Evolutionary conservation across 2,888 invertebrate species (phyloP).

Genomic region (Eucera pruinosa): DNA sequence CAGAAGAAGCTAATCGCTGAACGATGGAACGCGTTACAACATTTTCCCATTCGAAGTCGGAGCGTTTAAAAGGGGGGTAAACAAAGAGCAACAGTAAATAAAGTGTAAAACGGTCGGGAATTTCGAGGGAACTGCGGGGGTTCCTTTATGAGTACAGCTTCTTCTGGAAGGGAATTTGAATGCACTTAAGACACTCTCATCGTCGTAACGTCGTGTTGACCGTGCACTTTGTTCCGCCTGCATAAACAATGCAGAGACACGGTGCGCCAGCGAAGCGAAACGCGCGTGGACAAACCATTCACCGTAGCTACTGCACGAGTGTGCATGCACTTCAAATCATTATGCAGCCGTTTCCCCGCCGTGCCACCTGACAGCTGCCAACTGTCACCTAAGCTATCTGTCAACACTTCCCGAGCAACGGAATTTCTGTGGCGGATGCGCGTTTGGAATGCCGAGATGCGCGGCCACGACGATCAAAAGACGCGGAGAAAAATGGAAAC

Average conservation of each 20-base stretch:
- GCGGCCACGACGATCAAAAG: constrained; percentile 24
- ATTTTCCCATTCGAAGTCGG: too few species aligned
- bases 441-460: constrained; percentile 16
- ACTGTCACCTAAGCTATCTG: constrained; percentile 61
- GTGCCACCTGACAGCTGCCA: constrained; percentile 51
- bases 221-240: constrained; percentile 68
- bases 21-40: too few species aligned
- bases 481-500: constrained; percentile 23
- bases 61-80: not conserved
- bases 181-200: constrained; percentile 59
- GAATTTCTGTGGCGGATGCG: constrained; percentile 40
- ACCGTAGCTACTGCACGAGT: constrained; percentile 33
- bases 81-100: constrained; percentile 33
- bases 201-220: constrained; percentile 63
- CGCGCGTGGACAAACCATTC: constrained; percentile 41
- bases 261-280: constrained; percentile 25
- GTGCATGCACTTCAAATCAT: constrained; percentile 62
- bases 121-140: constrained; percentile 22
- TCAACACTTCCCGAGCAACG: constrained; percentile 53
- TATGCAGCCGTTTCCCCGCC: constrained; percentile 39
- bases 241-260: constrained; percentile 64
- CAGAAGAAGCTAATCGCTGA: too few species aligned
- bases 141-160: constrained; percentile 48
- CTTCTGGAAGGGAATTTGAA: constrained; percentile 59
- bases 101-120: constrained; percentile 24